phyloP scores from a whole-genome alignment of 2,113 vertebrate genomes.

The Toxotes jaculatrix region DNA sequence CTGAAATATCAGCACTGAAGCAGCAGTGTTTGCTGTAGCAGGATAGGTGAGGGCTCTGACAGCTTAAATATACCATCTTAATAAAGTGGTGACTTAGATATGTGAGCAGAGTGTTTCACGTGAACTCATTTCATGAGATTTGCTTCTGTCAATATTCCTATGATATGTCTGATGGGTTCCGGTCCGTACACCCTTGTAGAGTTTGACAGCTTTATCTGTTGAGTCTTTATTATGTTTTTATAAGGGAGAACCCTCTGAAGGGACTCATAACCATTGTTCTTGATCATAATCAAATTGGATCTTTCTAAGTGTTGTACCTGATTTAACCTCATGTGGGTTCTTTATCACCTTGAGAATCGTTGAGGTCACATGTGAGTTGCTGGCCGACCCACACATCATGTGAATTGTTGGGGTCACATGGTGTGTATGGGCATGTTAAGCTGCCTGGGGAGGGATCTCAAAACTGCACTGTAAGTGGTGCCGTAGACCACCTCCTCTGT shows the following conservation, averaged over 20 bases:
- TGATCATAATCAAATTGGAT: neutral
- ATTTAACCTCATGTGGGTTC: too few species aligned
- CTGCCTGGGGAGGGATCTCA: too few species aligned
- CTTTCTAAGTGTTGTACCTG: too few species aligned
- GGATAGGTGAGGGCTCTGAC: neutral
- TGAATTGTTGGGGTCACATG: too few species aligned
- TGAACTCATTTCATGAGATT: neutral
- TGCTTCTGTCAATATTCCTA: neutral
- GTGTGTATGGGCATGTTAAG: too few species aligned
- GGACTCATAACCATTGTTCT: neutral
- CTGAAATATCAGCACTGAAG: neutral
- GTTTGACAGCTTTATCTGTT: neutral
- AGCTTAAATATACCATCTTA: neutral
- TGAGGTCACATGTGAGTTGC: too few species aligned
- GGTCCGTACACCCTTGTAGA: neutral
- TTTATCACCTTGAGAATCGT: too few species aligned
- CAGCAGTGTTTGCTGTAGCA: neutral
- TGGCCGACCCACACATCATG: too few species aligned
- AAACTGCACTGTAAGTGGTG: too few species aligned
- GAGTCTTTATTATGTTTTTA: neutral
- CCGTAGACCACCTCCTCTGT: too few species aligned
- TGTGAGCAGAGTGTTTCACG: neutral
- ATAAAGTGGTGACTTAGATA: neutral
- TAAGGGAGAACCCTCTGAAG: neutral
- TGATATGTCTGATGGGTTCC: neutral